Evolutionary conservation across 2,113 vertebrate species (phyloP).

Genomic region (Siniperca chuatsi): DNA sequence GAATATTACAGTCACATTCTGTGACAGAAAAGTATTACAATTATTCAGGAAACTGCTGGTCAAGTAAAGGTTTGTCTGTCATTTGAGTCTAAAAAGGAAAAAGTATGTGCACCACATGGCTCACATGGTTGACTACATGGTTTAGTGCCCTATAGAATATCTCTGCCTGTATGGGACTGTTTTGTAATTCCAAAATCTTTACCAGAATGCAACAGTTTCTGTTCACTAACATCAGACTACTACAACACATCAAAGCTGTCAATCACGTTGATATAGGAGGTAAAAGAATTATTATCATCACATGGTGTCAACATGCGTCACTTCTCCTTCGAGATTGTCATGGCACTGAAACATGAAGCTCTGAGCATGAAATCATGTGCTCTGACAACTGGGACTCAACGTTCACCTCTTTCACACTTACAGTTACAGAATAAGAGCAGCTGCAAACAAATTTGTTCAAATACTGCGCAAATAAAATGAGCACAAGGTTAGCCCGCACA

Average conservation of each 20-base stretch:
- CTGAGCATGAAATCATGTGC: slow-evolving; percentile 33
- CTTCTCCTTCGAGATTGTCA: slow-evolving; percentile 12
- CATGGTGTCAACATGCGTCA: slow-evolving; percentile 19
- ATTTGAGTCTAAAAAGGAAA: neutral
- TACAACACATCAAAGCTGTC: neutral
- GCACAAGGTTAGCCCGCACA: neutral
- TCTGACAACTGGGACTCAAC: slow-evolving; percentile 33
- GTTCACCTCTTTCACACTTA: slow-evolving; percentile 45
- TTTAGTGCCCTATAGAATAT: slow-evolving; percentile 1
- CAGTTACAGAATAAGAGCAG: slow-evolving; percentile 27
- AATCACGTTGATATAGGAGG: neutral
- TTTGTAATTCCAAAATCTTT: slow-evolving; percentile 17
- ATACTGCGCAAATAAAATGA: slow-evolving; percentile 8
- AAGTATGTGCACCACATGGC: slow-evolving; percentile 45
- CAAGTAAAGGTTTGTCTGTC: slow-evolving; percentile 26
- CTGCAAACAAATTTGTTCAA: neutral
- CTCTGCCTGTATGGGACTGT: slow-evolving; percentile 15
- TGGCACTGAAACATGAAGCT: slow-evolving; percentile 5
- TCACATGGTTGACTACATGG: neutral
- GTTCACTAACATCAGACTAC: neutral
- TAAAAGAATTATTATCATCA: slow-evolving; percentile 2
- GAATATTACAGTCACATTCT: neutral
- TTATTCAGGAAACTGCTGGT: neutral
- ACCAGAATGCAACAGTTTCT: neutral
- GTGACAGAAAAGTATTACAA: neutral